Percentiles rank a stretch among this genome's conserved stretches.
phyloP scores from a whole-genome alignment of 2,888 invertebrate species.

The Andrena trimmerana region DNA sequence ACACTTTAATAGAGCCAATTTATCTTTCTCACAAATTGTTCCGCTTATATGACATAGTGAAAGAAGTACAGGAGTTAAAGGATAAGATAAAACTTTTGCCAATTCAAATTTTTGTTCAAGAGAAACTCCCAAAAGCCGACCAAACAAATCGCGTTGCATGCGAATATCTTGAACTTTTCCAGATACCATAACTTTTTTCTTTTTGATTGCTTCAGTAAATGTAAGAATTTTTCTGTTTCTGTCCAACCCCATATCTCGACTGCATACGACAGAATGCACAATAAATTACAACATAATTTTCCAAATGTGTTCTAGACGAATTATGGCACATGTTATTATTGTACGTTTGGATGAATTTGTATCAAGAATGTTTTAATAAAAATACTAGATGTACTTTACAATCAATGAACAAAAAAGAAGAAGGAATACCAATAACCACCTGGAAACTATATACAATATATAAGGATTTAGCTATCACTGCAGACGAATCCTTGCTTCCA shows the following conservation, averaged over 20 bases:
- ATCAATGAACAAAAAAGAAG: constrained; percentile 15
- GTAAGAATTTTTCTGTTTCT: not conserved
- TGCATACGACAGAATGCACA: not conserved
- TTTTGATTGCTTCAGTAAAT: too few relatives aligned
- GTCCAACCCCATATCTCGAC: not conserved
- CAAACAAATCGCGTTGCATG: too few relatives aligned
- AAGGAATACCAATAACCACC: constrained; percentile 24
- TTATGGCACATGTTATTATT: constrained; percentile 57
- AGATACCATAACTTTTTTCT: too few relatives aligned
- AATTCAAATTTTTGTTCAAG: too few relatives aligned
- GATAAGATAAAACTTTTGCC: too few relatives aligned
- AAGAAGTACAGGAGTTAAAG: too few relatives aligned
- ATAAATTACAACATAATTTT: not conserved
- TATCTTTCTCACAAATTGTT: too few relatives aligned
- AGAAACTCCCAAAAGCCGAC: too few relatives aligned
- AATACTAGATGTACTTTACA: constrained; percentile 3
- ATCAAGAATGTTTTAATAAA: constrained; percentile 37
- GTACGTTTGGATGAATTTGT: constrained; percentile 59
- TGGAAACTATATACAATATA: constrained; percentile 76
- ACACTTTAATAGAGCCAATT: too few relatives aligned
- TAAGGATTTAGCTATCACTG: constrained; percentile 73
- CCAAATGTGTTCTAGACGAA: constrained; percentile 59
- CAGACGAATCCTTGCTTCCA: constrained; percentile 67
- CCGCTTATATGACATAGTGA: too few relatives aligned
- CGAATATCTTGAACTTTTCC: too few relatives aligned